Percentiles rank a stretch among this genome's conserved stretches.
Evolutionary conservation across 2,113 vertebrate genomes (phyloP).

Genomic region (Nothoprocta perdicaria): DNA sequence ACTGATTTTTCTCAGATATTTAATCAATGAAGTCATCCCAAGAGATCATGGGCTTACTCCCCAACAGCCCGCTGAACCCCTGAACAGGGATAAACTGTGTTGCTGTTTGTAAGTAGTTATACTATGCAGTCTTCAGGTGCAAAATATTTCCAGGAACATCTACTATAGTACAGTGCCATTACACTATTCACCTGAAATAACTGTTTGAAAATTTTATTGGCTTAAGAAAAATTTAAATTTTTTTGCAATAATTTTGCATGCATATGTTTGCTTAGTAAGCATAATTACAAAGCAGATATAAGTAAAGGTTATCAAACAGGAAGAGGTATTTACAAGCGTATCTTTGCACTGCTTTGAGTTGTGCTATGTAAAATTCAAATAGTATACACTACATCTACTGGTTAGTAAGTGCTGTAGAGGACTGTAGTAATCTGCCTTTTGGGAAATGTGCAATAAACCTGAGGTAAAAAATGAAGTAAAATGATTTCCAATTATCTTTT

Average conservation of each 20-base stretch:
- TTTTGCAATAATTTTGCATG: background rate
- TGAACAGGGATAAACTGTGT: background rate
- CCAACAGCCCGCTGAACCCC: background rate
- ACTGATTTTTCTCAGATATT: background rate
- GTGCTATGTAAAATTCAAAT: background rate
- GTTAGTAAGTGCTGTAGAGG: background rate
- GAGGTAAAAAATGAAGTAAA: background rate
- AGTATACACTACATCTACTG: background rate
- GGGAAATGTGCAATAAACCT: background rate
- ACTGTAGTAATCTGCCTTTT: background rate
- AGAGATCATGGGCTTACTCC: background rate
- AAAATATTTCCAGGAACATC: background rate
- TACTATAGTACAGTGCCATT: rapidly evolving
- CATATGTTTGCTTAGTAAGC: background rate
- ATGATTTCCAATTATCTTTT: background rate
- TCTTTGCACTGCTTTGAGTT: background rate
- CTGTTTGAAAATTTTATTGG: background rate
- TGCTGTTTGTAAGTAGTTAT: background rate
- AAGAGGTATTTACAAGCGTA: background rate
- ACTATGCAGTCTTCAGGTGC: background rate
- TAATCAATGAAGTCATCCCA: background rate
- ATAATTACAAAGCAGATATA: background rate
- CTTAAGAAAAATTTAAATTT: background rate
- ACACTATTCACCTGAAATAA: background rate
- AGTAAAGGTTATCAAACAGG: background rate